phyloP scores from a whole-genome alignment of 2,113 vertebrate genomes.

The Onychorhynchus coronatus region DNA sequence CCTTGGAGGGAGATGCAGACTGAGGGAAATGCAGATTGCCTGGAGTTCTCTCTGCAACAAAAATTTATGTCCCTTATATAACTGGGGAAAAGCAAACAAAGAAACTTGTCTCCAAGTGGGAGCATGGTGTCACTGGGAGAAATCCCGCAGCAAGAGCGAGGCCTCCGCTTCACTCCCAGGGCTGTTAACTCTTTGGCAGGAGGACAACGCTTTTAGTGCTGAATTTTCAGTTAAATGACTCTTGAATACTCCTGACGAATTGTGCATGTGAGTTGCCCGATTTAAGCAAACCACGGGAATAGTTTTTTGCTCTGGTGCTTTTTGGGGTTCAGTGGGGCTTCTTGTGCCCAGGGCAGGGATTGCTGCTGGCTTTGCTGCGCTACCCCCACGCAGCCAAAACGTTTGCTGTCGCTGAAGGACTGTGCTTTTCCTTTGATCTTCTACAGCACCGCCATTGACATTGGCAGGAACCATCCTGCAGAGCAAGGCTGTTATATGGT shows the following conservation, averaged over 20 bases:
- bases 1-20: conserved; percentile 21
- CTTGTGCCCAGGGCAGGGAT: background rate
- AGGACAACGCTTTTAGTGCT: background rate
- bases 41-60: conserved; percentile 14
- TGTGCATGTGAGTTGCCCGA: background rate
- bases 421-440: conserved; percentile 9
- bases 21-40: conserved; percentile 9
- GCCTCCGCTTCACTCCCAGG: background rate
- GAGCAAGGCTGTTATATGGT: background rate
- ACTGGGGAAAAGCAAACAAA: conserved; percentile 50
- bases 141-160: background rate
- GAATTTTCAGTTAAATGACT: background rate
- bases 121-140: conserved; percentile 30
- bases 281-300: background rate
- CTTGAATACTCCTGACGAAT: background rate
- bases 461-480: conserved; percentile 7
- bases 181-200: background rate
- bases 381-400: background rate
- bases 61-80: conserved; percentile 33
- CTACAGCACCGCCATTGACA: background rate
- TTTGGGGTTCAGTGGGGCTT: background rate
- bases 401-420: background rate
- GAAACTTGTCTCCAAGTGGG: conserved; percentile 50
- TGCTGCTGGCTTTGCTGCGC: background rate
- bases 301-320: background rate